Conservation (phyloP, 2,113 vertebrate genomes). For the Corythornis cristatus region DNA sequence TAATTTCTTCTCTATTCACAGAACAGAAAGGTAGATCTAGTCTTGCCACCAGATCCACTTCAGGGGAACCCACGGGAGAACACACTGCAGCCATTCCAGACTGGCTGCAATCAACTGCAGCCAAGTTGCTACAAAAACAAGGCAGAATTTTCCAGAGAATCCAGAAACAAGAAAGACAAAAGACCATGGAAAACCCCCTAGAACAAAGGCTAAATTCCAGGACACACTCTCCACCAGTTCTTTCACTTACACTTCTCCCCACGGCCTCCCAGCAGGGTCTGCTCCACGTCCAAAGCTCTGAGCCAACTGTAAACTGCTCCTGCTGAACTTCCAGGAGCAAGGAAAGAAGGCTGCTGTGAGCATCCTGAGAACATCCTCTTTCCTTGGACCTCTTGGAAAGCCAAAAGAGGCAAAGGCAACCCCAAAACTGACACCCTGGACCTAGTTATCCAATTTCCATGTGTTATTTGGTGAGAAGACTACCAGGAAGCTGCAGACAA, state of each 20-base stretch:
- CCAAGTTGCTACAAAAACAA: not conserved
- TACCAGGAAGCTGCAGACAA: not conserved
- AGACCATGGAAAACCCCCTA: accelerated
- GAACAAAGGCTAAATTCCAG: not conserved
- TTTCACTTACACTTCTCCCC: accelerated
- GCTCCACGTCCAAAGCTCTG: not conserved
- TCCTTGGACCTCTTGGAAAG: not conserved
- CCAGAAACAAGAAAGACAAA: not conserved
- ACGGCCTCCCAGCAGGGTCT: not conserved
- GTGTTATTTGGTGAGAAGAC: not conserved
- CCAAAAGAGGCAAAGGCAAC: not conserved
- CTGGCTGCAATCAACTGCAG: not conserved
- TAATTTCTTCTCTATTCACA: not conserved
- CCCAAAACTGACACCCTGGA: not conserved
- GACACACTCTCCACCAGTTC: not conserved
- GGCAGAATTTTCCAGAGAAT: not conserved
- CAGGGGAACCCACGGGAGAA: not conserved
- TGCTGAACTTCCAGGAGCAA: not conserved
- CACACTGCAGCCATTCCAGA: not conserved
- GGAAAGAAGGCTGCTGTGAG: not conserved
- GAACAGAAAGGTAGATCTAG: not conserved
- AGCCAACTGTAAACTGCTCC: not conserved
- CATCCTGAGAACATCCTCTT: not conserved
- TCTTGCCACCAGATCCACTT: not conserved
- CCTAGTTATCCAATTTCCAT: not conserved